phyloP scores from a whole-genome alignment of 1,140 invertebrate genomes.

The Scylla paramamosain region DNA sequence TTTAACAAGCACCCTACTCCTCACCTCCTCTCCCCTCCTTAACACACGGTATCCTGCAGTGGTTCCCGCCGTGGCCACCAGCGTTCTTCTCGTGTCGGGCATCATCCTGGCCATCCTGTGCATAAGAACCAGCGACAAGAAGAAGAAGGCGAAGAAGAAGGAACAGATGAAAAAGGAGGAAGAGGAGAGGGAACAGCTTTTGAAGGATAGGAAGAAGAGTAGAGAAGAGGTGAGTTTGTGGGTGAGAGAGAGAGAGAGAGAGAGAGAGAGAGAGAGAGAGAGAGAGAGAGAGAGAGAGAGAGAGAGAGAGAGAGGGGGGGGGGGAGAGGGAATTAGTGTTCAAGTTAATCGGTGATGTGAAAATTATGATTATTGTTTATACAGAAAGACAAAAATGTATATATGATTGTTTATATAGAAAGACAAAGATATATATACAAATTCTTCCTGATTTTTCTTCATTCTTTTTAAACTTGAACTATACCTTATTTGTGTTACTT shows the following conservation, averaged over 20 bases:
- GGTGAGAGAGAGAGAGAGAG: neutral
- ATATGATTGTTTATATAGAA: too few relatives aligned
- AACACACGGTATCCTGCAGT: neutral
- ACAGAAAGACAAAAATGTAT: too few relatives aligned
- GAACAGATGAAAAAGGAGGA: neutral
- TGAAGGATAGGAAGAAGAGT: neutral
- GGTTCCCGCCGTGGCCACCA: slow-evolving; percentile 36
- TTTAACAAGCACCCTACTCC: too few relatives aligned
- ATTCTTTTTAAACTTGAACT: too few relatives aligned
- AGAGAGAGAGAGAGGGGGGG: too few relatives aligned
- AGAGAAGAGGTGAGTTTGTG: slow-evolving; percentile 6
- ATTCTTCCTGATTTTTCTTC: too few relatives aligned
- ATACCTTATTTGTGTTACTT: too few relatives aligned
- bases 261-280: too few relatives aligned
- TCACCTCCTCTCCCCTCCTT: neutral
- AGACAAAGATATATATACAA: too few relatives aligned
- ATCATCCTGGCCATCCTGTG: slow-evolving; percentile 3
- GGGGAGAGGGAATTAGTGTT: neutral
- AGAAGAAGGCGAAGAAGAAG: slow-evolving; percentile 41
- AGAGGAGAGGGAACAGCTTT: neutral
- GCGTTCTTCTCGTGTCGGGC: neutral
- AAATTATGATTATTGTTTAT: neutral
- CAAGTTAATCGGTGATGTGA: neutral
- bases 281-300: too few relatives aligned
- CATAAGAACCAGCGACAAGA: neutral